Base-by-base conservation (phyloP, 1,140 invertebrate species). In the Mya arenaria region DNA sequence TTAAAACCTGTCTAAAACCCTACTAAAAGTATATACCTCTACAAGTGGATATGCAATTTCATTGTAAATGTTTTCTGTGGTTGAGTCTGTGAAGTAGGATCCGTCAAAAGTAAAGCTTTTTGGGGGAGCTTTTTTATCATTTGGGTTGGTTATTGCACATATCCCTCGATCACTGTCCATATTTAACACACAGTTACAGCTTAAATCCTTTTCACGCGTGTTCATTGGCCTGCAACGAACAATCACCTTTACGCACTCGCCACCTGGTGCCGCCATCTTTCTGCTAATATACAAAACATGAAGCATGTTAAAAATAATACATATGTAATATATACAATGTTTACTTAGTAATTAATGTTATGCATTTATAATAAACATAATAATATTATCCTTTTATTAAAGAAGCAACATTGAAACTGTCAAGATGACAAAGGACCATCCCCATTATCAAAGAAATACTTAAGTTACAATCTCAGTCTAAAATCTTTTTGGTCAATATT, bases 141-240 rank as follows among this genome's bases (percentile, higher is more conserved):
- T 87, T 13, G 95, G 95, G 87, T 95, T 95, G 39, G 92, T 90
- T 23, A 96, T 93, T 37, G 92, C 92, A 89, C 95, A 95, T 66
- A 94, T 93, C 36, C 93, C 95, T 75, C 92, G 90, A 17, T 90
- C 90, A 17, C 91, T 77, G 79, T 96, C 95, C 93, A 97, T 97
- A 68, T 94, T 94, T 23, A 98, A 94, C 37, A 97, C 95, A 89
- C 94, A 94, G 95, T 97, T 91, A 91, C 96, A 96, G 74, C 96
- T 95, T 23, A 96, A 90, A 60, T 94, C 94, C 73, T 94, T 94
- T 93, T 97, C 97, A 85, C 96, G 93, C 66, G 93, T 92, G 93
- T 97, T 97, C 94, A 98, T 96, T 23, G 97, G 97, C 41, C 97
- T 95, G 94, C 97, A 98, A 93, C 97, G 94, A 80, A 98, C 97